A percentile compares a stretch with the other conserved stretches of the same genome.
Evolutionary conservation across 2,113 vertebrate genomes (phyloP).

Genomic region (Notothenia rossii): DNA sequence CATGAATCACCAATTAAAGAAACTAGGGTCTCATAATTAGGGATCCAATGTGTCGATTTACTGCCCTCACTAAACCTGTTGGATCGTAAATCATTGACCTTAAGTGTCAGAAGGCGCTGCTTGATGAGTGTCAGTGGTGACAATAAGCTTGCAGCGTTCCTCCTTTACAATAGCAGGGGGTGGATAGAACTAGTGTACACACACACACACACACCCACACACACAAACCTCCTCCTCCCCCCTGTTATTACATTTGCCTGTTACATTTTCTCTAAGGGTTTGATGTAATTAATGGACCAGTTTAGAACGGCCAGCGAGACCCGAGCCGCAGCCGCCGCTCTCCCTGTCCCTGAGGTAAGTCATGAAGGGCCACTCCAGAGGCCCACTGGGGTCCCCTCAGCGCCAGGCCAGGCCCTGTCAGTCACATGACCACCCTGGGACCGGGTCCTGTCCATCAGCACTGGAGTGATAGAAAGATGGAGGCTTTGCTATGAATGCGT

Average conservation of each 20-base stretch:
- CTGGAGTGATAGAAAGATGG: slow-evolving; percentile 50
- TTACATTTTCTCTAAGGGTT: slow-evolving; percentile 77
- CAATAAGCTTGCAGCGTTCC: slow-evolving; percentile 64
- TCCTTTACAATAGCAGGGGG: slow-evolving; percentile 51
- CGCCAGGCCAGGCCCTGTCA: slow-evolving; percentile 72
- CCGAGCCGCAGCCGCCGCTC: slow-evolving; percentile 46
- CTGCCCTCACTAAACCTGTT: slow-evolving; percentile 54
- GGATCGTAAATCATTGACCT: slow-evolving; percentile 69
- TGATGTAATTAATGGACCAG: slow-evolving; percentile 80
- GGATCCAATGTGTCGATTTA: slow-evolving; percentile 56
- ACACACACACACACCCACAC: slow-evolving; percentile 33
- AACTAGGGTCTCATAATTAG: slow-evolving; percentile 36
- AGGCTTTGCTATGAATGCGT: slow-evolving; percentile 75
- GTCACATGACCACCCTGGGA: slow-evolving; percentile 71
- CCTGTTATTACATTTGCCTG: slow-evolving; percentile 80
- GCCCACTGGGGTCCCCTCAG: slow-evolving; percentile 60
- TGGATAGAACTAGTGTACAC: slow-evolving; percentile 47
- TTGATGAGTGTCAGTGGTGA: slow-evolving; percentile 65
- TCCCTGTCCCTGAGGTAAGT: slow-evolving; percentile 61
- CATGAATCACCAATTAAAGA: slow-evolving; percentile 52
- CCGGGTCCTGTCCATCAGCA: slow-evolving; percentile 82
- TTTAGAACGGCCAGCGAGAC: slow-evolving; percentile 68
- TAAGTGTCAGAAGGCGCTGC: slow-evolving; percentile 60
- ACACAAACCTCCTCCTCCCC: slow-evolving; percentile 45
- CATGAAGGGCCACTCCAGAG: slow-evolving; percentile 45